Evolutionary conservation across 2,113 vertebrate genomes (phyloP).

Genomic region (Setophaga petechia): DNA sequence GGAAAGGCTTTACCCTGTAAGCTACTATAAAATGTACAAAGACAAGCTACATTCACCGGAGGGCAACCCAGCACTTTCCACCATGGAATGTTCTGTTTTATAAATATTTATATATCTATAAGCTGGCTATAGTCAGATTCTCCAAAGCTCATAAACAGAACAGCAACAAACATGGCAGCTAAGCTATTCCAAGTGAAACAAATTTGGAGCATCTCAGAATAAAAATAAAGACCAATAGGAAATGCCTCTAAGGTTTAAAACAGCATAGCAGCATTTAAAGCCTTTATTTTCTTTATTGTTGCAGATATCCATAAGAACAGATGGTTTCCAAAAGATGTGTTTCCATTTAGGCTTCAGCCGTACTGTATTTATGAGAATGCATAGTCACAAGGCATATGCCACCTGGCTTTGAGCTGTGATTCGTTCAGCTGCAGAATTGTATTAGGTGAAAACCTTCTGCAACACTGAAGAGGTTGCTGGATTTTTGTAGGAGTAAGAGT

Average conservation of each 20-base stretch:
- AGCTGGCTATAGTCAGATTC: background rate
- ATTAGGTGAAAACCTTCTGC: constrained; percentile 5
- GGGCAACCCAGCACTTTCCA: background rate
- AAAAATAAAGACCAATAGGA: background rate
- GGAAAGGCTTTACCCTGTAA: background rate
- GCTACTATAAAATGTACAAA: background rate
- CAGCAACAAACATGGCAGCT: constrained; percentile 1
- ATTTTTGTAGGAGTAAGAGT: background rate
- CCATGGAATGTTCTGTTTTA: background rate
- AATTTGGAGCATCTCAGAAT: background rate
- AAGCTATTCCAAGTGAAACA: background rate
- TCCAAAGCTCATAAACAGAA: background rate
- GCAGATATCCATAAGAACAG: constrained; percentile 53
- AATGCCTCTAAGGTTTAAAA: background rate
- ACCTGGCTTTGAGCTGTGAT: constrained; percentile 19
- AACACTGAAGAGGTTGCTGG: background rate
- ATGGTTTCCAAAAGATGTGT: constrained; percentile 43
- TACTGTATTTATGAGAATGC: constrained; percentile 29
- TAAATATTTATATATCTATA: background rate
- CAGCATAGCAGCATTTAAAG: background rate
- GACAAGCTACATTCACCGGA: background rate
- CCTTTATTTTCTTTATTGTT: constrained; percentile 49
- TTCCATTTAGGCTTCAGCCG: constrained; percentile 43
- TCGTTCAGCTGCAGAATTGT: background rate
- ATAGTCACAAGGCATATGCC: constrained; percentile 44